Evolutionary conservation across 2,888 invertebrate genomes (phyloP).

Genomic region (Drosophila quinaria): DNA sequence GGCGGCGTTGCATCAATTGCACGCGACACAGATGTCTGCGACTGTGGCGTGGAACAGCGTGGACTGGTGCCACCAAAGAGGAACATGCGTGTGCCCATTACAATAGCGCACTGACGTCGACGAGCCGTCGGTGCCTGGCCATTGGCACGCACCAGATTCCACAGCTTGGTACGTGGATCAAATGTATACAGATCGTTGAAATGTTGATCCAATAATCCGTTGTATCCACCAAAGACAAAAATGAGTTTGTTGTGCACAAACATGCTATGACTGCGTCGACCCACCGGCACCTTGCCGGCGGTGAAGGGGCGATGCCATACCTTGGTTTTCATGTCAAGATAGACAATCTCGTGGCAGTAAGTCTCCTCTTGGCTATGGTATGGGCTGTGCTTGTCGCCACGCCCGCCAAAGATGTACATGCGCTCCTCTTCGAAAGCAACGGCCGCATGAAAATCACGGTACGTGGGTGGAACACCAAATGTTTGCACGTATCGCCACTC

Average conservation of each 20-base stretch:
- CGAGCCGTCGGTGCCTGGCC: constrained; percentile 89
- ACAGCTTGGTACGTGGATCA: constrained; percentile 88
- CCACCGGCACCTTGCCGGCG: constrained; percentile 90
- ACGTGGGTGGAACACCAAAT: constrained; percentile 89
- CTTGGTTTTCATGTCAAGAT: constrained; percentile 90
- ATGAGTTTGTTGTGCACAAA: constrained; percentile 92
- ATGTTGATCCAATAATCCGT: constrained; percentile 91
- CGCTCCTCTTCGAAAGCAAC: constrained; percentile 89
- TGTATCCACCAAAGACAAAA: constrained; percentile 96
- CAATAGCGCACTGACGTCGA: constrained; percentile 92
- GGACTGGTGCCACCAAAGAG: constrained; percentile 97
- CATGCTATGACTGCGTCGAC: constrained; percentile 95
- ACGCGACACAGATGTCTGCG: neutral
- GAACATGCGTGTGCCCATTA: constrained; percentile 90
- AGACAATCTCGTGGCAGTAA: constrained; percentile 92
- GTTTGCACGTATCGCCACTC: constrained; percentile 90
- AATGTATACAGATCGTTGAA: constrained; percentile 94
- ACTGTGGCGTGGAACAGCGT: constrained; percentile 33
- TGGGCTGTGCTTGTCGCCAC: constrained; percentile 90
- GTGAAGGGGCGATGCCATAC: constrained; percentile 90
- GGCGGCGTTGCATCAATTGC: constrained; percentile 20
- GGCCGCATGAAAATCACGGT: constrained; percentile 96
- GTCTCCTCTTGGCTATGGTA: constrained; percentile 90
- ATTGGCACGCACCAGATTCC: constrained; percentile 88
- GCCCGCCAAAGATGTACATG: constrained; percentile 96